Conservation (phyloP, 2,113 vertebrate species). For the Urocolius indicus region DNA sequence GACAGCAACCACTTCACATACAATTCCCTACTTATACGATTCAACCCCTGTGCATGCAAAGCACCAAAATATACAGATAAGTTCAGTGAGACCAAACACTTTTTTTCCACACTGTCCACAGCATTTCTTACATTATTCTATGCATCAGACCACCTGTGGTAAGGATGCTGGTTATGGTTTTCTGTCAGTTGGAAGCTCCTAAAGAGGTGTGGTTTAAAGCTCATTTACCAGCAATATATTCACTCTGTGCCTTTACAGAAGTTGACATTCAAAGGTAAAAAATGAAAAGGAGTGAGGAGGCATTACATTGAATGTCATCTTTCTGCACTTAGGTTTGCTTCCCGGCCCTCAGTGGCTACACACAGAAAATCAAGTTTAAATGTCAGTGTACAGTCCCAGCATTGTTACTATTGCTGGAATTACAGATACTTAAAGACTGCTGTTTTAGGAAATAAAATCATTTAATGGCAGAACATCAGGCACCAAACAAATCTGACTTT, state of each 20-base stretch:
- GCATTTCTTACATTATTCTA: neutral
- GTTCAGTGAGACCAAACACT: neutral
- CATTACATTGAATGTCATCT: neutral
- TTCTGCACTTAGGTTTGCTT: neutral
- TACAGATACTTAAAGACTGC: neutral
- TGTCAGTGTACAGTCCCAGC: rapidly evolving
- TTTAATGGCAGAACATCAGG: neutral
- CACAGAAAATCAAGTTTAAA: neutral
- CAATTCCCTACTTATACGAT: neutral
- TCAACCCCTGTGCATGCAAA: neutral
- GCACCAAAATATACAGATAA: neutral
- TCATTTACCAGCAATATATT: neutral
- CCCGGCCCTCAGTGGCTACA: neutral
- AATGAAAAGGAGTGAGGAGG: neutral
- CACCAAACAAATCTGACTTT: neutral
- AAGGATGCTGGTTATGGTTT: neutral
- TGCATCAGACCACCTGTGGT: neutral
- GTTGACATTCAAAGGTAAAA: neutral
- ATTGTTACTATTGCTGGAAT: neutral
- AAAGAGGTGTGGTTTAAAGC: neutral
- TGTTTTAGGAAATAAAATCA: neutral
- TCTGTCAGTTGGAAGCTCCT: neutral
- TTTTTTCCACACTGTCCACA: neutral
- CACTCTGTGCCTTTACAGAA: neutral
- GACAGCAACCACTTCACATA: neutral